Conservation (phyloP, 1,140 invertebrate species). For the Calephelis virginiensis region DNA sequence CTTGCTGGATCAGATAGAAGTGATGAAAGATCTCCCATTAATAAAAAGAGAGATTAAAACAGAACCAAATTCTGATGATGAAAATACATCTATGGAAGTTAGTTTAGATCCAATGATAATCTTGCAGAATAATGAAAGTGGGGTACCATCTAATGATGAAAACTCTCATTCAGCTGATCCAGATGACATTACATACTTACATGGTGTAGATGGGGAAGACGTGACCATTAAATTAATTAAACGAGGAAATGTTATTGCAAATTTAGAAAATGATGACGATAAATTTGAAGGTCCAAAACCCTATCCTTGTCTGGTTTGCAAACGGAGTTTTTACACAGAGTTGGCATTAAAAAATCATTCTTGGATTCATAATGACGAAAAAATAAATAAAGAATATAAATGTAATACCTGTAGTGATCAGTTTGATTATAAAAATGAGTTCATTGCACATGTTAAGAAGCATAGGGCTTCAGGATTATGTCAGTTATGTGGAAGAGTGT, state of each 20-base stretch:
- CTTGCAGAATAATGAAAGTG: slow-evolving; percentile 54
- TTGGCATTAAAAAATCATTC: slow-evolving; percentile 68
- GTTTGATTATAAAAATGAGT: slow-evolving; percentile 81
- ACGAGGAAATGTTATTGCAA: slow-evolving; percentile 30
- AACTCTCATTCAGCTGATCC: slow-evolving; percentile 27
- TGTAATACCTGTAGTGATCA: slow-evolving; percentile 82
- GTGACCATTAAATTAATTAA: slow-evolving; percentile 66
- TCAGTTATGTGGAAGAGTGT: slow-evolving; percentile 85
- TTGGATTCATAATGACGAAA: slow-evolving; percentile 58
- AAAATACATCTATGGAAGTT: slow-evolving; percentile 69
- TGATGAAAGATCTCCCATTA: slow-evolving; percentile 5
- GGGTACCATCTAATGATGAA: slow-evolving; percentile 35
- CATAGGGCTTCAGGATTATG: slow-evolving; percentile 82
- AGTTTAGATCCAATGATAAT: slow-evolving; percentile 53
- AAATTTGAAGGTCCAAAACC: slow-evolving; percentile 43
- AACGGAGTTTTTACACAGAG: slow-evolving; percentile 59
- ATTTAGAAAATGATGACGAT: slow-evolving; percentile 23
- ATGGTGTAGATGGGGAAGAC: slow-evolving; percentile 57
- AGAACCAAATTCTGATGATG: slow-evolving; percentile 39
- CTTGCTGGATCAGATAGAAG: slow-evolving; percentile 32
- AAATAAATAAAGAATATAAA: slow-evolving; percentile 44
- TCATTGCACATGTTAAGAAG: slow-evolving; percentile 83
- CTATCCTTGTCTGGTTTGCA: slow-evolving; percentile 56
- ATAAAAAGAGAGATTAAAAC: slow-evolving; percentile 32
- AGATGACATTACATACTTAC: slow-evolving; percentile 55